These are phyloP conservation scores for Trichomycterus rosablanca DNA, from an alignment of 2,113 vertebrate species.

Conservation along the genomic window DNA sequence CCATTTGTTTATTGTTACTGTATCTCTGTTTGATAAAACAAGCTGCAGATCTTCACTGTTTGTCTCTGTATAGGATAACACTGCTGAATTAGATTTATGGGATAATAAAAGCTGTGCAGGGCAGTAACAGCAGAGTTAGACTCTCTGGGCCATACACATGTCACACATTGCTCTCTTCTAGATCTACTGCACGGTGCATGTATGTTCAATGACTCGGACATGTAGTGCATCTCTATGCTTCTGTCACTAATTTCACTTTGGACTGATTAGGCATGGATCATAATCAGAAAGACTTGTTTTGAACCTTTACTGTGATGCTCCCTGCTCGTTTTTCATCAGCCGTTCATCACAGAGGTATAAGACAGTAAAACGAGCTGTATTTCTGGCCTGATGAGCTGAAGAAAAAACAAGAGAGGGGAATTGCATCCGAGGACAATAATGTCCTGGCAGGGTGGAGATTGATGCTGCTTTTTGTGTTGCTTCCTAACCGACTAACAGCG, in stretches of 20 bases:
- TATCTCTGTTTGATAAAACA: constrained; percentile 39
- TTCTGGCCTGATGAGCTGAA: constrained; percentile 18
- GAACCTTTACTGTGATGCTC: constrained; percentile 21
- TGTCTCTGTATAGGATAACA: constrained; percentile 56
- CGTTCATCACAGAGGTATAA: constrained; percentile 37
- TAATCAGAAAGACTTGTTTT: constrained; percentile 19
- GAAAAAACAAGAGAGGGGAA: constrained; percentile 29
- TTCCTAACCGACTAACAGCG: constrained; percentile 30
- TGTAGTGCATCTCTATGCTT: constrained; percentile 8
- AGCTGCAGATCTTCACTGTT: constrained; percentile 54
- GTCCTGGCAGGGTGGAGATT: constrained; percentile 26
- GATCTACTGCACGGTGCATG: too few relatives aligned
- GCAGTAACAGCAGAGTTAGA: constrained; percentile 52
- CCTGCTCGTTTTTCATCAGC: constrained; percentile 32
- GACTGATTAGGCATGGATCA: constrained; percentile 23
- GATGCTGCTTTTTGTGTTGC: constrained; percentile 36
- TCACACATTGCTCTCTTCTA: constrained; percentile 12
- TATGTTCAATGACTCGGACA: too few relatives aligned
- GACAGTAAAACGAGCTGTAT: constrained; percentile 26
- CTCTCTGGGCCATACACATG: constrained; percentile 25
- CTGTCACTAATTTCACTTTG: constrained; percentile 12
- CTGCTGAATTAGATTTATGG: constrained; percentile 60
- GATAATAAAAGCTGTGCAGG: constrained; percentile 63
- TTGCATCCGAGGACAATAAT: constrained; percentile 26
- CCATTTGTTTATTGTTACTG: constrained; percentile 25